Evolutionary conservation across 2,888 invertebrate genomes (phyloP).

Genomic region (Tenthredo distinguenda): DNA sequence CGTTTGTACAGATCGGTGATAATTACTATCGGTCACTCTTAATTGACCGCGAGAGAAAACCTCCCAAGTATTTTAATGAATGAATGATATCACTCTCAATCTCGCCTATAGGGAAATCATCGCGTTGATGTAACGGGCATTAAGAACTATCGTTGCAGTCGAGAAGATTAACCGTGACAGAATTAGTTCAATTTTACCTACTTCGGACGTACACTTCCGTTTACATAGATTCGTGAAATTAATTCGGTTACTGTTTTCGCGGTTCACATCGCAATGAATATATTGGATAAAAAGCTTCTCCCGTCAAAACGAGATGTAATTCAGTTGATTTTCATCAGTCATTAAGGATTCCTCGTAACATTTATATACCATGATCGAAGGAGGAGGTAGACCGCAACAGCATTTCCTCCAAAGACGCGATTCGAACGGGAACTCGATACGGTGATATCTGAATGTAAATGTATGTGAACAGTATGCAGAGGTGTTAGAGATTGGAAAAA

Average conservation of each 20-base stretch:
- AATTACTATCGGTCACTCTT: neutral
- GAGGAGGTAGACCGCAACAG: neutral
- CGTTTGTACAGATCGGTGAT: neutral
- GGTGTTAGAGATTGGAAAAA: neutral
- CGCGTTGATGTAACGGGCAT: neutral
- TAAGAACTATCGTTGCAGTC: neutral
- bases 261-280: neutral
- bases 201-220: neutral
- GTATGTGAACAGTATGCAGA: neutral
- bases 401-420: neutral
- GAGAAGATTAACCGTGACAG: neutral
- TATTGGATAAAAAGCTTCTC: neutral
- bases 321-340: neutral
- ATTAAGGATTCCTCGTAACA: neutral
- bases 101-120: neutral
- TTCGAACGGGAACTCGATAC: conserved; percentile 7
- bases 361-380: neutral
- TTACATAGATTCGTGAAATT: neutral
- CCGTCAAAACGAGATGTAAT: neutral
- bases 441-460: neutral
- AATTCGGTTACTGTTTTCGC: neutral
- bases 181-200: neutral
- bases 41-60: neutral
- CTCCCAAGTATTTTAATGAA: neutral
- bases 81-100: neutral